Evolutionary conservation across 2,113 vertebrate species (phyloP).

Genomic region (Pseudois nayaur): DNA sequence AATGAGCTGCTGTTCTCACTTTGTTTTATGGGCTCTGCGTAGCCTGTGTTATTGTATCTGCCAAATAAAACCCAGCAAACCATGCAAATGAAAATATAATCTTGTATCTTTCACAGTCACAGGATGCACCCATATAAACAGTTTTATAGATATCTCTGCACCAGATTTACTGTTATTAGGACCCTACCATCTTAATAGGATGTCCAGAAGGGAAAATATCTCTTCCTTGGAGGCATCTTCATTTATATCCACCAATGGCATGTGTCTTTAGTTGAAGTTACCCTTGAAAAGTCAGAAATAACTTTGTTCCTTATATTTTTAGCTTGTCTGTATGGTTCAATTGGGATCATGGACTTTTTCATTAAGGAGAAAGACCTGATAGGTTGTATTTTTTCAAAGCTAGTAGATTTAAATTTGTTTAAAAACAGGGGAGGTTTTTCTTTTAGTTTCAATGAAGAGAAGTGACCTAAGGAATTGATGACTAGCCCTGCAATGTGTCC

Average conservation of each 20-base stretch:
- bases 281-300: slow-evolving; percentile 16
- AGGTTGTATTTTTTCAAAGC: not conserved
- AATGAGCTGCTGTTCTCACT: slow-evolving; percentile 84
- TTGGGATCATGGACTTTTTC: not conserved
- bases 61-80: slow-evolving; percentile 84
- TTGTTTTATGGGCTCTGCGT: slow-evolving; percentile 81
- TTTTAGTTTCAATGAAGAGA: not conserved
- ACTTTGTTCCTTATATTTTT: slow-evolving; percentile 47
- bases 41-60: slow-evolving; percentile 82
- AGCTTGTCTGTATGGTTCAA: not conserved
- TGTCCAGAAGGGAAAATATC: not conserved
- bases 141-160: slow-evolving; percentile 49
- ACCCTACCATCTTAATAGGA: not conserved
- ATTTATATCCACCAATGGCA: not conserved
- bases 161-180: slow-evolving; percentile 30
- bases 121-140: slow-evolving; percentile 57
- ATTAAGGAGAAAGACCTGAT: not conserved
- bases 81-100: slow-evolving; percentile 84
- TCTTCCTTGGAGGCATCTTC: not conserved
- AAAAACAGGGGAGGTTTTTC: slow-evolving; percentile 26
- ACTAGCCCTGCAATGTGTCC: not conserved
- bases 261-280: not conserved
- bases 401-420: slow-evolving; percentile 36
- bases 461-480: not conserved
- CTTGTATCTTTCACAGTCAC: slow-evolving; percentile 76